Conservation (phyloP, 2,797 vertebrate genomes). For the Lutjanus campechanus region DNA sequence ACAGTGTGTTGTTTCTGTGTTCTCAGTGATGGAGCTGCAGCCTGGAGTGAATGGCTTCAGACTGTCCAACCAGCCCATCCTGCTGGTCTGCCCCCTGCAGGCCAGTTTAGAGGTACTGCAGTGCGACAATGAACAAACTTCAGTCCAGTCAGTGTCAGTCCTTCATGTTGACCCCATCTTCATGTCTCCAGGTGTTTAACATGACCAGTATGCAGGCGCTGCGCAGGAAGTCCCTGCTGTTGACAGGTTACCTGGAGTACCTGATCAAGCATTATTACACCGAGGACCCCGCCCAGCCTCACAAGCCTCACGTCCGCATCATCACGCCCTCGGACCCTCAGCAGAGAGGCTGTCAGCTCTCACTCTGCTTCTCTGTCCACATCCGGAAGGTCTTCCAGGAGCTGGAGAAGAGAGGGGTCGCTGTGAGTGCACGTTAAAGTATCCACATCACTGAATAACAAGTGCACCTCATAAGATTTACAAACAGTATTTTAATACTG, state of each 20-base stretch:
- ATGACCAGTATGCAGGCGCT: conserved; percentile 89
- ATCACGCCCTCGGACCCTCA: conserved; percentile 88
- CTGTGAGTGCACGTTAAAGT: conserved; percentile 83
- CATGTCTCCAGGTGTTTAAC: conserved; percentile 86
- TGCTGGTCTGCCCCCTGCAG: conserved; percentile 93
- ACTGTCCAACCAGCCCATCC: conserved; percentile 94
- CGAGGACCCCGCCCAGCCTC: conserved; percentile 73
- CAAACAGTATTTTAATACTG: too few relatives aligned
- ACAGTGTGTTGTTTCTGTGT: background rate
- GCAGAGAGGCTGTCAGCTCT: conserved; percentile 95
- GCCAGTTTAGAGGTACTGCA: conserved; percentile 93
- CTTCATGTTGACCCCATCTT: too few relatives aligned
- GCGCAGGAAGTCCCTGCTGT: conserved; percentile 91
- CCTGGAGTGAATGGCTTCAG: conserved; percentile 92
- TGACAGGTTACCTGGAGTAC: conserved; percentile 95
- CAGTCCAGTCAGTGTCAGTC: too few relatives aligned
- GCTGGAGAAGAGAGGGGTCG: conserved; percentile 92
- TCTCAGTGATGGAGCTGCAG: conserved; percentile 85
- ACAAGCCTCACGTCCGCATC: conserved; percentile 84
- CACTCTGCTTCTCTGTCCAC: conserved; percentile 89
- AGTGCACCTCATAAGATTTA: too few relatives aligned
- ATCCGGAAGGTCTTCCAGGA: conserved; percentile 86
- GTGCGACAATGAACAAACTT: too few relatives aligned
- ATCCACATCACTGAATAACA: too few relatives aligned
- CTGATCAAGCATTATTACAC: conserved; percentile 87